Evolutionary conservation across 2,888 invertebrate species (phyloP).

Genomic region (Apamea anceps): DNA sequence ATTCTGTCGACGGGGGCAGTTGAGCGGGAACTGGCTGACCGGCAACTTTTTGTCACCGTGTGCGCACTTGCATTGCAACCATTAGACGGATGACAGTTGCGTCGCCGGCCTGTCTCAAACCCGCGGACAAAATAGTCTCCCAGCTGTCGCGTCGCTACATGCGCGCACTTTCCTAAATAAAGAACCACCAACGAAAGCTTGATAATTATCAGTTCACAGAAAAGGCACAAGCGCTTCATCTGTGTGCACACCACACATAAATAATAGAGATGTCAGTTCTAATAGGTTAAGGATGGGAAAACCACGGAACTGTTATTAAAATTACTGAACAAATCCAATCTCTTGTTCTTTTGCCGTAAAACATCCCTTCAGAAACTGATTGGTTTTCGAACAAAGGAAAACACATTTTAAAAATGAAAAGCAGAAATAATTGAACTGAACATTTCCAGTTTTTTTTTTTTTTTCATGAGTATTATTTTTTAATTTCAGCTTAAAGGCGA

Average conservation of each 20-base stretch:
- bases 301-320: not conserved
- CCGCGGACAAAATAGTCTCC: too few relatives aligned
- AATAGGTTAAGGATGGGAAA: not conserved
- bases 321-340: not conserved
- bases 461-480: not conserved
- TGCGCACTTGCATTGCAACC: too few relatives aligned
- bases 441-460: not conserved
- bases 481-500: not conserved
- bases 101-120: too few relatives aligned
- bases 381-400: not conserved
- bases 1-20: not conserved
- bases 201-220: not conserved
- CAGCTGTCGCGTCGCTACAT: too few relatives aligned
- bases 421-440: not conserved
- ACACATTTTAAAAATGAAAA: not conserved
- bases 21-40: not conserved
- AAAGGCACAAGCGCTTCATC: conserved; percentile 7
- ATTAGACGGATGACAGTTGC: too few relatives aligned
- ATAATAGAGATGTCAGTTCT: not conserved
- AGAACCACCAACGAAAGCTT: not conserved
- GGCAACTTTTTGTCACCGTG: too few relatives aligned
- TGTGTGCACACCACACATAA: not conserved
- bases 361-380: not conserved
- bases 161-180: not conserved
- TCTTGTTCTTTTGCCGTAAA: not conserved